phyloP scores from a whole-genome alignment of 2,888 invertebrate species.

The Hermaeophaga mercurialis region DNA sequence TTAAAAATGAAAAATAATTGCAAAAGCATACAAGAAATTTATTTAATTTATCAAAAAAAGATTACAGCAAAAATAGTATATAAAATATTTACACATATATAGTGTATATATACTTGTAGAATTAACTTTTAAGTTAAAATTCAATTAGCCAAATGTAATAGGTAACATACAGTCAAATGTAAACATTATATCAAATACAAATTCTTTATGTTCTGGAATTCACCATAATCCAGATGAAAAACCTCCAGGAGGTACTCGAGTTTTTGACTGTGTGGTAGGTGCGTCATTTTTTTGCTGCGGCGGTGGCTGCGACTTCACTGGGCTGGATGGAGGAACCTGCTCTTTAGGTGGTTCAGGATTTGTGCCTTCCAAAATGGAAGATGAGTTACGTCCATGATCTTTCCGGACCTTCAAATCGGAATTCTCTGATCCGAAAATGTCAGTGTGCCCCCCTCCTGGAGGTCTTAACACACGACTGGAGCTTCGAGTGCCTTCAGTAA shows the following conservation, averaged over 20 bases:
- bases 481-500: slow-evolving; percentile 41
- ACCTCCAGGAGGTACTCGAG: slow-evolving; percentile 48
- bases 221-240: slow-evolving; percentile 50
- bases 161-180: slow-evolving; percentile 9
- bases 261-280: slow-evolving; percentile 33
- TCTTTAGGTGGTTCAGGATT: slow-evolving; percentile 22
- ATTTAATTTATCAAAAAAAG: too few relatives aligned
- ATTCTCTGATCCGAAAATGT: slow-evolving; percentile 52
- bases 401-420: slow-evolving; percentile 33
- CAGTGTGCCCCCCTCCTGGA: slow-evolving; percentile 59
- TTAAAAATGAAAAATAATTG: too few relatives aligned
- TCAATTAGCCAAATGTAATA: neutral
- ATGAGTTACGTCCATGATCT: slow-evolving; percentile 46
- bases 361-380: slow-evolving; percentile 48
- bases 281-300: slow-evolving; percentile 22
- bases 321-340: neutral
- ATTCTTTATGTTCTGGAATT: slow-evolving; percentile 4
- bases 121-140: neutral
- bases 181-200: slow-evolving; percentile 1
- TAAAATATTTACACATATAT: too few relatives aligned
- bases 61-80: too few relatives aligned
- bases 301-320: too few relatives aligned
- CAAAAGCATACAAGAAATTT: too few relatives aligned
- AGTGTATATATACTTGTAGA: too few relatives aligned
- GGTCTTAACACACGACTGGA: slow-evolving; percentile 59